Base-by-base conservation (phyloP, 2,888 invertebrate species). In the Melieria crassipennis region DNA sequence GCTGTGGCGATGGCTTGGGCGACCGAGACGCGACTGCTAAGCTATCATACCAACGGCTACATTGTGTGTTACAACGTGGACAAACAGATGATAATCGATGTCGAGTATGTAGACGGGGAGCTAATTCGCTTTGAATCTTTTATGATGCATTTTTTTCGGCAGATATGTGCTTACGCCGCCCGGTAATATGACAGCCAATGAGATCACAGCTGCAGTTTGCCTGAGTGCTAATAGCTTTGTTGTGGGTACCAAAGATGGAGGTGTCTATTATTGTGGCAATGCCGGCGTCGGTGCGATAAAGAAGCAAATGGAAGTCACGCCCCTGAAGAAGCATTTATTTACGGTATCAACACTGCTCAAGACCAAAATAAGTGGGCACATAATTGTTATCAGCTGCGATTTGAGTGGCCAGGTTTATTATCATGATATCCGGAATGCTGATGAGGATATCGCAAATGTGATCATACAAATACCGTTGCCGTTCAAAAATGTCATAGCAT, bases 361-460 rank as follows among this genome's bases (percentile, higher is more conserved):
- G 63, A 77, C 79, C 0, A 75, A 78, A 43, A 73, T 82, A 63
- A 75, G 74, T 4, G 82, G 83, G 13, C 77, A 77, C 6, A 79
- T 71, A n/a, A 73, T 82, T 4, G 76, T 87, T 1, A 75, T 87
- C 10, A 86, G 85, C 70, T 85, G 84, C 69, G 87, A 87, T 76
- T 72, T 87, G 13, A 86, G 86, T 70, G 87, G 87, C 4, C 83
- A 87, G 73, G 79, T 86, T 7, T 83, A 79, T 71, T 82, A 83
- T 69, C 86, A 86, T 65, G 83, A 84, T 62, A 75, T 84, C 75
- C 79, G 1, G 79, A 79, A 30, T 64, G 73, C 71, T 3, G 84
- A 82, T 64, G 83, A 83, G 70, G 73, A 85, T 43, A 77, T 79
- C 4, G 79, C 80, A 4, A 81, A 82, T 65, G 70, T 81, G 7